Evolutionary conservation across 2,797 vertebrate genomes (phyloP).

Genomic region (Masticophis lateralis): DNA sequence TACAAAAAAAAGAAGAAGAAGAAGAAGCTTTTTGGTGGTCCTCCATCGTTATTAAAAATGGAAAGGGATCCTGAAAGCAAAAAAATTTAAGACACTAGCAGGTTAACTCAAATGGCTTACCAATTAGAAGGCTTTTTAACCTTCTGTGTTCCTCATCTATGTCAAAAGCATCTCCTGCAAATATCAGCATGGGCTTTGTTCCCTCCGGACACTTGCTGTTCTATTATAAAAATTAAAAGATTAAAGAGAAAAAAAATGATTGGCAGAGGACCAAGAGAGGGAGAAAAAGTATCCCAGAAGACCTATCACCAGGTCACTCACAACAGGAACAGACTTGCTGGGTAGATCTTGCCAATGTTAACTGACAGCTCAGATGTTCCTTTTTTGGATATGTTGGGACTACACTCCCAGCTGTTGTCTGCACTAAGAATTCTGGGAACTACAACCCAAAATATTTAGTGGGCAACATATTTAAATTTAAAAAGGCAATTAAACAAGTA

Average conservation of each 20-base stretch:
- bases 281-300: not conserved
- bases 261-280: too few relatives aligned
- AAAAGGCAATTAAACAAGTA: not conserved
- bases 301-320: not conserved
- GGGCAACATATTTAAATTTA: not conserved
- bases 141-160: conserved; percentile 81
- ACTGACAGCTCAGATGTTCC: not conserved
- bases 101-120: conserved; percentile 67
- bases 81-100: not conserved
- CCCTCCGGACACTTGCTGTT: conserved; percentile 87
- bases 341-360: not conserved
- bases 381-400: not conserved
- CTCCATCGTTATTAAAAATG: not conserved
- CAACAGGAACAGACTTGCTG: not conserved
- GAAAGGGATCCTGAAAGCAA: not conserved
- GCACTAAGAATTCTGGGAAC: not conserved
- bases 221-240: conserved; percentile 66
- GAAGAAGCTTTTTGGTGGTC: not conserved
- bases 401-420: not conserved
- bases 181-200: conserved; percentile 93
- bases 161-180: conserved; percentile 90
- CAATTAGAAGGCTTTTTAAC: conserved; percentile 86
- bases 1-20: not conserved
- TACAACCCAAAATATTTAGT: not conserved
- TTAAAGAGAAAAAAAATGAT: not conserved